Base-by-base conservation (phyloP, 1,140 invertebrate species). In the Physella acuta region DNA sequence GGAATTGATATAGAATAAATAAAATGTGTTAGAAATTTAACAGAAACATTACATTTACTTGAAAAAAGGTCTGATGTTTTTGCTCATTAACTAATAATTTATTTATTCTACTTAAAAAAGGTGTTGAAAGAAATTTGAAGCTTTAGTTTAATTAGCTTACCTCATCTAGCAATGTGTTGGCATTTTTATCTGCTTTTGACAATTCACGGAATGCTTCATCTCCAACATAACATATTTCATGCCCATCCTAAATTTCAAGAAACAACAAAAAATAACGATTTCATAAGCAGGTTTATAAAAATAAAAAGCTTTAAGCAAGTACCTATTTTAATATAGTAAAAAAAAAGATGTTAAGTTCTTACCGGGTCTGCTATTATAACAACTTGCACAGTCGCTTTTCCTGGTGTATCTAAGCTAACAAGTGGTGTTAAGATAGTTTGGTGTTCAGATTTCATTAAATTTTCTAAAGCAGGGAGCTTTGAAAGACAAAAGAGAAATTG, bases 201-300 rank as follows among this genome's bases (percentile, higher is more conserved):
- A 99, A 85, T 80, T 96, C 88, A 34, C 90, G 85, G 85, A 97
- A 99, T 33, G 90, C 94, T 87, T 97, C 94, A 78, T 98, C 95
- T 73, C 97, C 95, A 20, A 99, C 97, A 86, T 98, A 98, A 86
- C 97, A 98, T 71, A 99, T 99, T 87, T 99, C 96, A 87, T 99
- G 96, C 0, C 90, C 93, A 87, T 99, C 94, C 91, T 83, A 90
- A 66, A 76, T 87, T 33, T 20, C 39, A 37, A 44, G 28, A 26
- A 11, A 44, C 5, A 11, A 63, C 4, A n/a, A 14, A 20, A 8
- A 63, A 63, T 24, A 55, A 55, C 20, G 5, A 8, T 55, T 24
- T 24, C 24, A 24, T 55, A 14, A 55, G 28, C 5, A 55, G 24
- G 11, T 20, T 20, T 55, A 24, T 55, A 8, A 55, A 55, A 55